Conservation (phyloP, 2,888 invertebrate genomes). For the Agrotis ipsilon region DNA sequence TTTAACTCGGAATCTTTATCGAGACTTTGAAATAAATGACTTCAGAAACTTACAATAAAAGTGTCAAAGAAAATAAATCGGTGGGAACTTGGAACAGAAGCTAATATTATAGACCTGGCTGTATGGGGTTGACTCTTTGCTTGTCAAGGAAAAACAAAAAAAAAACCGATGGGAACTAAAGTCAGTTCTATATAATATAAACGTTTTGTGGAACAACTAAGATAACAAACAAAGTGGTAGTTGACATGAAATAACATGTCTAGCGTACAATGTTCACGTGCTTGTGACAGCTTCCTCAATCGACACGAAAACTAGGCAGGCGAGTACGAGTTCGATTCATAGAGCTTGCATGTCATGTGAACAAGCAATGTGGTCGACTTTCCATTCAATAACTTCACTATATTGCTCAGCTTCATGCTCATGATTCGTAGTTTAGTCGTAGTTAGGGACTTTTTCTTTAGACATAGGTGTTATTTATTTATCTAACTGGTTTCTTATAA, state of each 20-base stretch:
- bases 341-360: neutral
- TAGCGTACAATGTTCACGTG: neutral
- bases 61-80: slow-evolving; percentile 14
- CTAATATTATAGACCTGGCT: too few species aligned
- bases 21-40: slow-evolving; percentile 13
- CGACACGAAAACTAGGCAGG: neutral
- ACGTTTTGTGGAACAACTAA: neutral
- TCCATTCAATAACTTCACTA: slow-evolving; percentile 4
- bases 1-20: neutral
- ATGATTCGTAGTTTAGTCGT: too few species aligned
- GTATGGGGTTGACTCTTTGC: too few species aligned
- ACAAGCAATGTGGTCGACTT: slow-evolving; percentile 4
- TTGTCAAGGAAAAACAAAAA: too few species aligned
- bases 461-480: neutral
- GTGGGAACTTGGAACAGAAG: neutral
- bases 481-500: neutral
- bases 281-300: slow-evolving; percentile 5
- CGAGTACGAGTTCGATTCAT: neutral
- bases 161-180: too few species aligned
- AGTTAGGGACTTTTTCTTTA: neutral
- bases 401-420: too few species aligned
- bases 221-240: neutral
- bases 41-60: slow-evolving; percentile 25
- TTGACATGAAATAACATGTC: slow-evolving; percentile 1
- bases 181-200: neutral